phyloP scores from a whole-genome alignment of 2,888 invertebrate species.

The Cyclophora albipunctata region DNA sequence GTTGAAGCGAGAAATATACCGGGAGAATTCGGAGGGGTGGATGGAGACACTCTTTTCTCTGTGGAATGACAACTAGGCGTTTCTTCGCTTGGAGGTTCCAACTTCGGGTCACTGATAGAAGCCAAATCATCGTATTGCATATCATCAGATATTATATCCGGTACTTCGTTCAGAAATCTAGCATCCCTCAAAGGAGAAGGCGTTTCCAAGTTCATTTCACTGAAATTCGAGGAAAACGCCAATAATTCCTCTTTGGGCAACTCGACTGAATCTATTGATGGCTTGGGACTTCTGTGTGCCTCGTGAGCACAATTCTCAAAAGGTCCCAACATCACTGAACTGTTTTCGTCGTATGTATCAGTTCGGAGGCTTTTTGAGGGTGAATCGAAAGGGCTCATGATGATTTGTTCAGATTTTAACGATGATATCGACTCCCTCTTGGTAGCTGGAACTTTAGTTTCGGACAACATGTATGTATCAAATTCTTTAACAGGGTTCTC shows the following conservation, averaged over 20 bases:
- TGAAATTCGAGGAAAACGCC: constrained; percentile 73
- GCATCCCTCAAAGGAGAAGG: constrained; percentile 63
- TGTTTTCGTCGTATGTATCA: constrained; percentile 66
- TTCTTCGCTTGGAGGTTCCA: constrained; percentile 30
- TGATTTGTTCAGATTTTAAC: constrained; percentile 43
- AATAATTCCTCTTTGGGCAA: constrained; percentile 65
- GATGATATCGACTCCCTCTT: constrained; percentile 28
- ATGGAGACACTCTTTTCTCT: constrained; percentile 53
- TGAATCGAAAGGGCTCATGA: constrained; percentile 59
- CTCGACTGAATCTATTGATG: constrained; percentile 48
- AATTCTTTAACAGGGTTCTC: constrained; percentile 31
- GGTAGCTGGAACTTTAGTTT: constrained; percentile 36
- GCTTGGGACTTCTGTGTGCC: constrained; percentile 66
- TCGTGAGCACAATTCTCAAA: constrained; percentile 74
- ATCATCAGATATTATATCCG: constrained; percentile 53
- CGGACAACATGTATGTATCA: constrained; percentile 28
- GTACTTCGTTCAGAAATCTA: constrained; percentile 66
- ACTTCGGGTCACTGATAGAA: constrained; percentile 40
- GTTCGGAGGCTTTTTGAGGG: constrained; percentile 63
- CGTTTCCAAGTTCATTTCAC: constrained; percentile 65
- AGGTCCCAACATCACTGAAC: constrained; percentile 75
- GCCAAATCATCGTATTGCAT: constrained; percentile 47
- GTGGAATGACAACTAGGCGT: constrained; percentile 45
- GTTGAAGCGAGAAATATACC: constrained; percentile 55
- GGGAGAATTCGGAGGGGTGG: constrained; percentile 64